A percentile compares a stretch with the other conserved stretches of the same genome.
Evolutionary conservation across 2,888 invertebrate species (phyloP).

Genomic region (Pollenia labialis): DNA sequence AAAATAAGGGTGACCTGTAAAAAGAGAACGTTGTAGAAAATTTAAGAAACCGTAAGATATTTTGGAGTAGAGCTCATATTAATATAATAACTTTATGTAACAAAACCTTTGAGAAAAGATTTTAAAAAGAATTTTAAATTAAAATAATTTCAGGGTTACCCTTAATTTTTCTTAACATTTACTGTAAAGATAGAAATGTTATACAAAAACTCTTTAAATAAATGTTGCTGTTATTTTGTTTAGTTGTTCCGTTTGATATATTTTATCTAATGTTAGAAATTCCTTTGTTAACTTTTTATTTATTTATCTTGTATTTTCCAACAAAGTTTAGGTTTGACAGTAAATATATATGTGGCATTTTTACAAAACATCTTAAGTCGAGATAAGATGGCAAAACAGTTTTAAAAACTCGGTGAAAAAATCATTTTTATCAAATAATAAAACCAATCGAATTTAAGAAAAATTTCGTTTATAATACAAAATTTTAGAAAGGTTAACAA

Average conservation of each 20-base stretch:
- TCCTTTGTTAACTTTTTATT: background rate
- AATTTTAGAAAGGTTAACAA: too few species aligned
- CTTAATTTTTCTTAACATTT: background rate
- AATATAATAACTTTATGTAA: background rate
- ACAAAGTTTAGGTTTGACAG: background rate
- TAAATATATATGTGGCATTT: too few species aligned
- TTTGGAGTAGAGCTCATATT: background rate
- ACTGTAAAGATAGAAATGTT: background rate
- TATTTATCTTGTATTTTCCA: background rate
- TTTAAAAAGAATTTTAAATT: too few species aligned
- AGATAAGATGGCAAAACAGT: too few species aligned
- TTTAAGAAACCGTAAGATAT: background rate
- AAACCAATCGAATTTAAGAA: too few species aligned
- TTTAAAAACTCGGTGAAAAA: too few species aligned
- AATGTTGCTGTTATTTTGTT: background rate
- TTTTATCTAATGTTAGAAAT: constrained; percentile 1
- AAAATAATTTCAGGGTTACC: background rate
- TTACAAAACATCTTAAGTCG: too few species aligned
- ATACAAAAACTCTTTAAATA: background rate
- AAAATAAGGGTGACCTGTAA: background rate
- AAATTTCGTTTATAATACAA: too few species aligned
- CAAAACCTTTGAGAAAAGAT: too few species aligned
- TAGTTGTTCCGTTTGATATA: background rate
- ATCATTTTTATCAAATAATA: too few species aligned
- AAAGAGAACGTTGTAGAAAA: background rate